These are phyloP conservation scores for Eleutherodactylus coqui DNA, from an alignment of 2,797 vertebrate species.

Conservation along the genomic window DNA sequence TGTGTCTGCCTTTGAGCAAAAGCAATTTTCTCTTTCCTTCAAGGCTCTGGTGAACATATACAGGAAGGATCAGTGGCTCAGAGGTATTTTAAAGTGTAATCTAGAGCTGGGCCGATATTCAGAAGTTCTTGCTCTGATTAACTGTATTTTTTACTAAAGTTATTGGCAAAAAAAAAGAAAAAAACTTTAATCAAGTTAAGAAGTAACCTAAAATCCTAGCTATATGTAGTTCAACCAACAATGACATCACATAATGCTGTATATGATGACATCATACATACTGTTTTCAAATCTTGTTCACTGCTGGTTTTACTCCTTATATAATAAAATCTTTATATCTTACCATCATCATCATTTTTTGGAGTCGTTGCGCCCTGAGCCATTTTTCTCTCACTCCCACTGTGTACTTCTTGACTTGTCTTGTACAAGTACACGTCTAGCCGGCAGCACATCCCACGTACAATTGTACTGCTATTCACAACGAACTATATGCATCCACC, in stretches of 20 bases:
- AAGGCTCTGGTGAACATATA: slow-evolving; percentile 60
- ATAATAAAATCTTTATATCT: too few species aligned
- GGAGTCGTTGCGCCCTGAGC: too few species aligned
- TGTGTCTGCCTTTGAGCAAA: slow-evolving; percentile 49
- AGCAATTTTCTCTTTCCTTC: slow-evolving; percentile 62
- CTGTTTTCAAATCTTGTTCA: too few species aligned
- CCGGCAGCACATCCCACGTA: too few species aligned
- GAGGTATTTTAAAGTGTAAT: slow-evolving; percentile 31
- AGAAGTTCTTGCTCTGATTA: not conserved
- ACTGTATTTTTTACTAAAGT: not conserved
- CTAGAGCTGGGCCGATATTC: not conserved
- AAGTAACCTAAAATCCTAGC: too few species aligned
- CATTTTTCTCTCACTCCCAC: too few species aligned
- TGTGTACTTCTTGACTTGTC: too few species aligned
- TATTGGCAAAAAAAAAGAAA: not conserved
- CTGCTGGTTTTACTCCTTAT: too few species aligned
- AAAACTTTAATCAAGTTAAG: not conserved
- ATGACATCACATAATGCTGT: not conserved
- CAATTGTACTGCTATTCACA: too few species aligned
- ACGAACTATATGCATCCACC: too few species aligned
- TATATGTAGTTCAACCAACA: not conserved
- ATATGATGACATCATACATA: not conserved
- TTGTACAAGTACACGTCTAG: too few species aligned
- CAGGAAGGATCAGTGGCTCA: slow-evolving; percentile 38
- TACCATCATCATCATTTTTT: too few species aligned